phyloP scores from a whole-genome alignment of 2,113 vertebrate genomes.

The Corythornis cristatus region DNA sequence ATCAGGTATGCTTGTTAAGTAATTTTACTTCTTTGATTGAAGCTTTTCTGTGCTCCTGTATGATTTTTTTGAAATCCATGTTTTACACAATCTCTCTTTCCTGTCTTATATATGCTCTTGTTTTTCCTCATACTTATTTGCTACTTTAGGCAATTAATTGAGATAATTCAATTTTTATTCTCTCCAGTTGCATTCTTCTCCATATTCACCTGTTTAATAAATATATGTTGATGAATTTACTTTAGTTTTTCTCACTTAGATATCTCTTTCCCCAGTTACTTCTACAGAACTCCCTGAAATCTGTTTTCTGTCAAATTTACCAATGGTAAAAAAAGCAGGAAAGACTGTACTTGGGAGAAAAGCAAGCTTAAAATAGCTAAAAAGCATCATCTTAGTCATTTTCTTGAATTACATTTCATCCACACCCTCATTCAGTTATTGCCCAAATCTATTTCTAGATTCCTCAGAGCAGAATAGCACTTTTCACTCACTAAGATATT shows the following conservation, averaged over 20 bases:
- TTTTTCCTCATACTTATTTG: neutral
- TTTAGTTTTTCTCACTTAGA: neutral
- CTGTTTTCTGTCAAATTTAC: neutral
- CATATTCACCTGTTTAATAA: neutral
- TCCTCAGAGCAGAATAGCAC: neutral
- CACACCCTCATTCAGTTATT: neutral
- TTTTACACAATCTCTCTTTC: neutral
- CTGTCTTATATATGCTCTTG: neutral
- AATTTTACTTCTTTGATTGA: neutral
- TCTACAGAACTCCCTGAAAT: neutral
- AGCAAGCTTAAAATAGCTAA: neutral
- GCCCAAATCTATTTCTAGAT: neutral
- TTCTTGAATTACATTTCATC: neutral
- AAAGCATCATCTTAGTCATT: neutral
- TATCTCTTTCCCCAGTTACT: neutral
- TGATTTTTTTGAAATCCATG: rapidly evolving
- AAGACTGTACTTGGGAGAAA: neutral
- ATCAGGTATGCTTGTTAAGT: neutral
- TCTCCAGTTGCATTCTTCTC: neutral
- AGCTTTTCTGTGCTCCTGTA: neutral
- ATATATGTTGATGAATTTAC: neutral
- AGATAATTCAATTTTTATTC: neutral
- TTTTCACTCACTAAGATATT: neutral
- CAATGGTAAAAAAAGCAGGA: neutral
- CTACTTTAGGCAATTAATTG: neutral